Percentiles rank a stretch among this genome's conserved stretches.
Conservation (phyloP, 2,888 invertebrate species). For the Itoplectis maculator region DNA sequence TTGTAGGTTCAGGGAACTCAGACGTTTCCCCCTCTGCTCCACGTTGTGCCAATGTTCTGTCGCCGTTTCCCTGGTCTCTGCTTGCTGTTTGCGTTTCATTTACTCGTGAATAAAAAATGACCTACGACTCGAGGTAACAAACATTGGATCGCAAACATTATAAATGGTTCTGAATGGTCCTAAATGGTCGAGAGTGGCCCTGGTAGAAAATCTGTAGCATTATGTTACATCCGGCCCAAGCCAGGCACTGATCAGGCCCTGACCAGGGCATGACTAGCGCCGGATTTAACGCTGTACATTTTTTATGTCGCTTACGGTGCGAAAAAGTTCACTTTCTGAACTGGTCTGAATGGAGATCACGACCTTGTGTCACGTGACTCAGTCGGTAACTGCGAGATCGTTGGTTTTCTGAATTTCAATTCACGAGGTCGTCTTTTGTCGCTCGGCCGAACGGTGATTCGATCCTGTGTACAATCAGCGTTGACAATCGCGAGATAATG, state of each 20-base stretch:
- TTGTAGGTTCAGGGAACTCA: background rate
- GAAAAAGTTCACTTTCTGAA: no score
- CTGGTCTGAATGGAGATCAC: no score
- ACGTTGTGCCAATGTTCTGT: background rate
- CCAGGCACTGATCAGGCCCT: no score
- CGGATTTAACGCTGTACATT: no score
- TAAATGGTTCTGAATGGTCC: background rate
- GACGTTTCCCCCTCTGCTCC: background rate
- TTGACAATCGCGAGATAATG: constrained; percentile 66
- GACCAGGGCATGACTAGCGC: no score
- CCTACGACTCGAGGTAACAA: background rate
- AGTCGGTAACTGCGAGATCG: background rate
- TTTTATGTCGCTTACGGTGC: background rate
- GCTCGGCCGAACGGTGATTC: constrained; percentile 44
- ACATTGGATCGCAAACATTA: background rate
- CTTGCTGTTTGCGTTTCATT: background rate
- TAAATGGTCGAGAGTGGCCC: no score
- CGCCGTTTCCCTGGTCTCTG: background rate
- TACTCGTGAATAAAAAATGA: background rate
- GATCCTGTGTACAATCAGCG: constrained; percentile 65
- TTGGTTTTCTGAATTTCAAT: constrained; percentile 32
- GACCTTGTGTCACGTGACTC: no score
- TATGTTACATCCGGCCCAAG: no score
- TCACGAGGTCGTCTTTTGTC: constrained; percentile 23
- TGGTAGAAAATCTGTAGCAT: no score